Evolutionary conservation across 2,888 invertebrate species (phyloP), one percentile per base, ranked within the genome.

Genomic region (Norana najaformis): DNA sequence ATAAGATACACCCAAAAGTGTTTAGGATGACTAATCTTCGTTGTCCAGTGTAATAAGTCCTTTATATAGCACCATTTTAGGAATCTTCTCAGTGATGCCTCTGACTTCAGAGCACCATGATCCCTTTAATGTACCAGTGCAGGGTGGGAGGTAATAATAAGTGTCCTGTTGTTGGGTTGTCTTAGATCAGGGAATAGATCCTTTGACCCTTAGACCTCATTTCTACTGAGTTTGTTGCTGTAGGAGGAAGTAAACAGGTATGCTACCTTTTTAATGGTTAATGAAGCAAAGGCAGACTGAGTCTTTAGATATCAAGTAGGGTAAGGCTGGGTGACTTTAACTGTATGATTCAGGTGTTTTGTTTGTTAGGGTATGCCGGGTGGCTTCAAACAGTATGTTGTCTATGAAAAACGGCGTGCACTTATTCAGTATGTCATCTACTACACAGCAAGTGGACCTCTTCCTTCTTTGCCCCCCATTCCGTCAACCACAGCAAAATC

Each of bases 381-480:
- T 34, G 38, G 83, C n/a, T 83, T 34, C 85, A 89, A 3, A 14
- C 83, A 89, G 85, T 89, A 83, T 39, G 89, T 89, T 39, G 34
- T 89, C 38, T 89, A 89, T 23, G 89, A 89, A 18, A 89, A 83
- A 35, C 89, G 89, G 16, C 85, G 89, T 34, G 83, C 89, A 20
- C 38, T 85, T 16, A 38, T 89, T n/a, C 83, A 89, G 83, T 85
- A 89, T 36, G 83, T 89, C 38, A 83, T 89, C 34, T 38, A 83
- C n/a, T 89, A 89, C 37, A 89, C 89, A 18, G 37, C 83, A 20
- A 35, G 35, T 39, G 83, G 82, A 35, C 89, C 89, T 34, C 83
- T 38, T 6, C 89, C 89, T 53, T 53, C 69, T 69, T 14, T 89
- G 35, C 89, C 89, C n/a, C 69, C 89, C 34, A 88, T 88, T 47